Conservation (phyloP, 2,888 invertebrate genomes). For the Lagria hirta region DNA sequence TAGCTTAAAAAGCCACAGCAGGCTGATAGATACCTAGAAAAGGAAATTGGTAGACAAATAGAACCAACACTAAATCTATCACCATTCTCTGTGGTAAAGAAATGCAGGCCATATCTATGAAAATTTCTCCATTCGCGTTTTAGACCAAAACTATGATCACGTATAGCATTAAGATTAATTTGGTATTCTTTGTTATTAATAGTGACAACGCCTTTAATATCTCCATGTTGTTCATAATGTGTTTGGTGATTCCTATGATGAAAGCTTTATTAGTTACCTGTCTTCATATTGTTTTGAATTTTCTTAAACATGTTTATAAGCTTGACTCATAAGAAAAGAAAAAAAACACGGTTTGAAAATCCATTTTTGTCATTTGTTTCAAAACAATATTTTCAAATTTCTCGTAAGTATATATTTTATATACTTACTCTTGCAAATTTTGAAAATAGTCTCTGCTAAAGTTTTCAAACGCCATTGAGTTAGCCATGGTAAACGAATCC, state of each 20-base stretch:
- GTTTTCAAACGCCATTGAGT: slow-evolving; percentile 66
- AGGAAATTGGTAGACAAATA: slow-evolving; percentile 64
- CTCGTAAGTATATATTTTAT: no score
- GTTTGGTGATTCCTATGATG: slow-evolving; percentile 65
- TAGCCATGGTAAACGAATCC: slow-evolving; percentile 62
- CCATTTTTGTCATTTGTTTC: no score
- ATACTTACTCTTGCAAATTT: slow-evolving; percentile 63
- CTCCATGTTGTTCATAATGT: slow-evolving; percentile 76
- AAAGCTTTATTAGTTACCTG: no score
- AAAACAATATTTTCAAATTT: no score
- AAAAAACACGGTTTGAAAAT: slow-evolving; percentile 27
- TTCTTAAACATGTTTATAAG: no score
- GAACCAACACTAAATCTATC: slow-evolving; percentile 63
- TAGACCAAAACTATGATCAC: slow-evolving; percentile 70
- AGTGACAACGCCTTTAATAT: slow-evolving; percentile 58
- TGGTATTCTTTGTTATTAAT: slow-evolving; percentile 58
- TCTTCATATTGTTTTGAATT: no score
- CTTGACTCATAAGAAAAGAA: no score
- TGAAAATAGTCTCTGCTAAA: slow-evolving; percentile 70
- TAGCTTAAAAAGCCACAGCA: slow-evolving; percentile 36
- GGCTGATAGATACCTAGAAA: slow-evolving; percentile 59
- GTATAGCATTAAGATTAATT: slow-evolving; percentile 62
- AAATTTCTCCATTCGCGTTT: slow-evolving; percentile 66
- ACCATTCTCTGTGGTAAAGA: slow-evolving; percentile 68
- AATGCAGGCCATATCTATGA: slow-evolving; percentile 71